Evolutionary conservation across 2,113 vertebrate species (phyloP).

Genomic region (Pelvicachromis taeniatus): DNA sequence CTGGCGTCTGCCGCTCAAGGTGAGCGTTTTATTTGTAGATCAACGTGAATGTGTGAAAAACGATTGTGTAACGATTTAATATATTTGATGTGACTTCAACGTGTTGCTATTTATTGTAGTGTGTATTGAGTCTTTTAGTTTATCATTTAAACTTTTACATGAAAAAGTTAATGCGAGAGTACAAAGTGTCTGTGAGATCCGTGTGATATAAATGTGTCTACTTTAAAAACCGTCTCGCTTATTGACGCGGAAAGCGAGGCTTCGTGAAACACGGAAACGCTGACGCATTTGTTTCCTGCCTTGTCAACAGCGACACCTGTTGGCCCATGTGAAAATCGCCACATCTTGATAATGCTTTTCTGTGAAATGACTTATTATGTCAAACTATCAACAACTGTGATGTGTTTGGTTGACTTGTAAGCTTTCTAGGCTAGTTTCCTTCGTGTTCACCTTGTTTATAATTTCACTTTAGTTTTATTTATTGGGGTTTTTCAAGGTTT

Average conservation of each 20-base stretch:
- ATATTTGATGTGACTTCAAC: too few relatives aligned
- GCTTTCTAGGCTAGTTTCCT: neutral
- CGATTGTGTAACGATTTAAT: too few relatives aligned
- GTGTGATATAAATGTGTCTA: too few relatives aligned
- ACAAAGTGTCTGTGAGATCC: too few relatives aligned
- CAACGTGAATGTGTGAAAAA: too few relatives aligned
- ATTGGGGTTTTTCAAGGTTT: neutral
- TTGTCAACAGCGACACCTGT: neutral
- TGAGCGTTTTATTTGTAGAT: too few relatives aligned
- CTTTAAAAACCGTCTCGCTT: neutral
- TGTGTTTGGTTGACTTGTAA: rapidly evolving
- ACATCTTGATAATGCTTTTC: neutral
- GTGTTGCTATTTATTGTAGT: too few relatives aligned
- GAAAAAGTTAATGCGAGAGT: too few relatives aligned
- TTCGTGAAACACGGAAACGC: neutral
- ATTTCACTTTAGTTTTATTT: neutral
- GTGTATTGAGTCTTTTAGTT: too few relatives aligned
- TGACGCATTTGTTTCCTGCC: neutral
- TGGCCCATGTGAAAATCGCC: neutral
- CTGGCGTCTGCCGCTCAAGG: too few relatives aligned
- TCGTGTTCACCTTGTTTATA: too few relatives aligned
- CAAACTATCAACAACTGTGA: neutral
- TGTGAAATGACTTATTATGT: neutral
- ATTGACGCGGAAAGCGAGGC: neutral
- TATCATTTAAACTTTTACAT: too few relatives aligned